Base-by-base conservation (phyloP, 2,113 vertebrate genomes). In the Propithecus coquereli region DNA sequence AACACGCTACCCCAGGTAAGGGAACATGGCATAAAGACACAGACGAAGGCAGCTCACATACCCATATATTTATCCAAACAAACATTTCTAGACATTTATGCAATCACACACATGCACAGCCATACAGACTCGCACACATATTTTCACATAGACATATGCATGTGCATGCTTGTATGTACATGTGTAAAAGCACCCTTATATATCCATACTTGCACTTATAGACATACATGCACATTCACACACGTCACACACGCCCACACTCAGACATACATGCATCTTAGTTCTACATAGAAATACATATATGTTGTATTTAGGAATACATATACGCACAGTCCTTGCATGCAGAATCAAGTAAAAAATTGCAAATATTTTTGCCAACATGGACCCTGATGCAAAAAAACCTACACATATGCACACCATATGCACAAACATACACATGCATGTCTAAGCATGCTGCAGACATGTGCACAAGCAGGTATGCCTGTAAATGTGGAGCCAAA, bases 261-360 rank as follows among this genome's bases (percentile, higher is more conserved):
- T 43, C 57, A 18, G 40, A 47, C 47, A 16, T 20, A 5, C 50
- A 32, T 0, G 5, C 9, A 2, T 14, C 2, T 3, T 6, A 12
- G 27, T 68, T 47, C 52, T 76, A 4, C 20, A 34, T 5, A 37
- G n/a, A 59, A 1, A 18, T 0, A 50, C 23, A 27, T 1, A 2
- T 5, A 11, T 34, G 13, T 90, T 7, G 1, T 14, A 52, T 8
- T 2, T 14, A 11, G 43, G 63, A 61, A 32, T 8, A 22, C 17
- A 17, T 37, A 13, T 0, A 14, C 16, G 7, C 40, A 18, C 6
- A 47, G 27, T 2, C 76, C 5, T 23, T 43, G 5, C 4, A 22
- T 14, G 16, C 27, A 52, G 40, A 68, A 25, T 18, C 52, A 52
- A 68, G 40, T 16, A 17, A 61, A 45, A 63, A 14, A n/a, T n/a